Base-by-base conservation (phyloP, 2,888 invertebrate genomes). In the Drosophila kanekoi region DNA sequence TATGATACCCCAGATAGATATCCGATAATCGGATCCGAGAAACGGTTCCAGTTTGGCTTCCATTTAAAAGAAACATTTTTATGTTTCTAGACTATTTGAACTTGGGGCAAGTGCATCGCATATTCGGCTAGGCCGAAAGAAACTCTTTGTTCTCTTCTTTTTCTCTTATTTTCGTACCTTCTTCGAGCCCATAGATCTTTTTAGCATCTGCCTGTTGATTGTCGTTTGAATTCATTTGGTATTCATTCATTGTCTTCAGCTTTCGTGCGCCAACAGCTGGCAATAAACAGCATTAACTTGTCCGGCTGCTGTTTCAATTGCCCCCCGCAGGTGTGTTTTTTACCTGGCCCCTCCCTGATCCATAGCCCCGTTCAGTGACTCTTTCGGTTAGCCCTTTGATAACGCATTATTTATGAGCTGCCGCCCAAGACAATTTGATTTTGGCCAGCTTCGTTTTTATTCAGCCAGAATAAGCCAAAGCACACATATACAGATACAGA, bases 371-470 rank as follows among this genome's bases (percentile, higher is more conserved):
- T 20, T 49, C 20, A 5, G n/a, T 9, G 13, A 37, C 28, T 44
- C 28, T 37, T 49, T 57, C 33, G 16, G 37, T 23, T 33, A 37
- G 5, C 18, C 16, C 20, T 47, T 51, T 38, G 85, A 69, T 79
- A 73, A 70, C 66, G 69, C 65, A 81, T 75, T 60, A 66, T 79
- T 84, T 69, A 81, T 59, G 64, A 68, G 56, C 59, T 56, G 64
- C 61, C 62, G 61, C 68, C 61, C 61, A 79, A 49, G 65, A 68
- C 66, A 77, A 74, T 81, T 81, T 48, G 75, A 71, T 53, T 61
- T 74, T 64, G 57, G 38, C 37, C 71, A 72, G 37, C 59, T 38
- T 49, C 62, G n/a, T 11, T 20, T 48, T 54, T 14, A 10, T 58
- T 60, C 52, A 44, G 18, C 43, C 14, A 28, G 28, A 2, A 28